A percentile compares a stretch with the other conserved stretches of the same genome.
Conservation (phyloP, 2,113 vertebrate species). For the Ploceus nigricollis region DNA sequence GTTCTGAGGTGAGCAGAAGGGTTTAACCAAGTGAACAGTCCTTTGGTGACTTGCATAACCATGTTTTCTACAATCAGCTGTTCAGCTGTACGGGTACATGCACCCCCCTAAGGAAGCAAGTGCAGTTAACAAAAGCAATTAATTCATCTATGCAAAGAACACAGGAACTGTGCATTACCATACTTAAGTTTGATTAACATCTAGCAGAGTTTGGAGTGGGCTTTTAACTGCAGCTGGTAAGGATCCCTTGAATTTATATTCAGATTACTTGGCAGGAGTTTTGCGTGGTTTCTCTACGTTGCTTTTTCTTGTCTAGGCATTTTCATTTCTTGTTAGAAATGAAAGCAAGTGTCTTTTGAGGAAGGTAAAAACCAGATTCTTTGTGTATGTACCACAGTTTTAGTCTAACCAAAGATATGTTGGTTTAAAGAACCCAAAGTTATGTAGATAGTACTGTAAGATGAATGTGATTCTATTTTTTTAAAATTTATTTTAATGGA, state of each 20-base stretch:
- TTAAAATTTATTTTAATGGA: neutral
- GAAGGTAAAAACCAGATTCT: neutral
- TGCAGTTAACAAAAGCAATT: neutral
- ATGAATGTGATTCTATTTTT: neutral
- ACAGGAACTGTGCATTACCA: neutral
- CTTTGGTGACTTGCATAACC: neutral
- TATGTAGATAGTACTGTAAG: neutral
- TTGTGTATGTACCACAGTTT: neutral
- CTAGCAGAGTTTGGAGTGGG: slow-evolving; percentile 20
- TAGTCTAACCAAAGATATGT: neutral
- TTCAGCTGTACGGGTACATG: neutral
- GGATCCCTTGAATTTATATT: slow-evolving; percentile 39
- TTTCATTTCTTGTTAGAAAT: neutral
- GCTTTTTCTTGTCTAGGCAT: neutral
- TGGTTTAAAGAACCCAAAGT: neutral
- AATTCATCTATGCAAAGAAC: neutral
- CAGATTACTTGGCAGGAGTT: slow-evolving; percentile 35
- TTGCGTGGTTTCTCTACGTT: neutral
- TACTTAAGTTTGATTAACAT: slow-evolving; percentile 44
- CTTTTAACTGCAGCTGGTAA: slow-evolving; percentile 50
- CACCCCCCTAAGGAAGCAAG: neutral
- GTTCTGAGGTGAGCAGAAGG: neutral
- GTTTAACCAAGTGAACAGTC: neutral
- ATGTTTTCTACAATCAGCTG: neutral
- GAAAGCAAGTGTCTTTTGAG: neutral